Conservation (phyloP, 1,140 invertebrate species). For the Panagrolaimus sp. region DNA sequence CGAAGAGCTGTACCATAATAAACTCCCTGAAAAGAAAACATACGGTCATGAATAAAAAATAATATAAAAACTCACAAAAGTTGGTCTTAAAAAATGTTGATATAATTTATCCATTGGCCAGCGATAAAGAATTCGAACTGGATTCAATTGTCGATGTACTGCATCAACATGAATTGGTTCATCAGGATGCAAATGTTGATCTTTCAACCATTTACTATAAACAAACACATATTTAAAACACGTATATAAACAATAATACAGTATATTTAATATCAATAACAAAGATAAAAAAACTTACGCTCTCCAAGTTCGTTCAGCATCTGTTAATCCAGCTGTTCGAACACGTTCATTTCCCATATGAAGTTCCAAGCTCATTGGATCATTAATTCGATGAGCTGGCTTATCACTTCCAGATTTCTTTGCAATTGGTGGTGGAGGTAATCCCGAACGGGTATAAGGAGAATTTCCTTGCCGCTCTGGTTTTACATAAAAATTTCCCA, state of each 20-base stretch:
- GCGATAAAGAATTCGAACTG: constrained; percentile 54
- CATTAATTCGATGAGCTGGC: constrained; percentile 49
- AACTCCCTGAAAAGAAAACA: constrained; percentile 35
- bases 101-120: constrained; percentile 54
- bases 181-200: constrained; percentile 58
- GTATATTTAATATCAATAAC: not conserved
- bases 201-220: constrained; percentile 48
- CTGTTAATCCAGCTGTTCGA: constrained; percentile 45
- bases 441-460: constrained; percentile 52
- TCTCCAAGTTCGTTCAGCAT: constrained; percentile 57
- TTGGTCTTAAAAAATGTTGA: constrained; percentile 51
- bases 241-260: constrained; percentile 31
- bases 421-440: constrained; percentile 47
- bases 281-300: constrained; percentile 29
- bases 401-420: constrained; percentile 46
- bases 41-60: not conserved
- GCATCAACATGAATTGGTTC: constrained; percentile 56
- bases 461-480: constrained; percentile 42
- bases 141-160: constrained; percentile 55
- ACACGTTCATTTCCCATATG: constrained; percentile 56
- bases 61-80: constrained; percentile 32
- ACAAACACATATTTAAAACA: not conserved
- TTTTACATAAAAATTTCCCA: constrained; percentile 43
- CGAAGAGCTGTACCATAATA: constrained; percentile 49
- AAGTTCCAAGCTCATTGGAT: constrained; percentile 54